Conservation (phyloP, 1,140 invertebrate genomes). For the Calosoma granatense region DNA sequence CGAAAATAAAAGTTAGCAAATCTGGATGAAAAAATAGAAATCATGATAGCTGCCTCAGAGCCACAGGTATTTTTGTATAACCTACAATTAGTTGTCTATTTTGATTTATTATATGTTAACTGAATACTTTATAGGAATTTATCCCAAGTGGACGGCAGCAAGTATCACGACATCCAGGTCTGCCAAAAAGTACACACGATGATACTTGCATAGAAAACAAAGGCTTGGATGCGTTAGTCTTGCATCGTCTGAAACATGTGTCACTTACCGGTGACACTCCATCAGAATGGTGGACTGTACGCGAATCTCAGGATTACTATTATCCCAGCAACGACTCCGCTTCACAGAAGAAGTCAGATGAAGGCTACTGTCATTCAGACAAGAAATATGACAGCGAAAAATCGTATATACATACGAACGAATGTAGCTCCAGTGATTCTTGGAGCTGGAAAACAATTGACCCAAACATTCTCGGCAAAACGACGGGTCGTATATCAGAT, state of each 20-base stretch:
- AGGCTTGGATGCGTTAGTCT: slow-evolving; percentile 46
- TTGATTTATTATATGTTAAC: background rate
- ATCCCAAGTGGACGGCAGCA: slow-evolving; percentile 78
- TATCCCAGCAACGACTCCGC: background rate
- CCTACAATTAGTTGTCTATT: slow-evolving; percentile 14
- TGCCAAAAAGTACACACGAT: slow-evolving; percentile 34
- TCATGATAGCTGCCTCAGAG: slow-evolving; percentile 71
- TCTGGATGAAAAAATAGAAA: slow-evolving; percentile 65
- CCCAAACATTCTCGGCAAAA: slow-evolving; percentile 6
- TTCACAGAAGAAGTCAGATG: slow-evolving; percentile 9
- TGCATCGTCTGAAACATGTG: slow-evolving; percentile 62
- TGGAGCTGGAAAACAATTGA: slow-evolving; percentile 13
- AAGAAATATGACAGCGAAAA: background rate
- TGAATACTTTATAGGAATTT: slow-evolving; percentile 57
- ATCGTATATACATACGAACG: background rate
- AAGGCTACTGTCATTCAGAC: slow-evolving; percentile 2
- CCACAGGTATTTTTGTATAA: slow-evolving; percentile 51
- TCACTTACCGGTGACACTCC: slow-evolving; percentile 50
- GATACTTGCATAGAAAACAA: slow-evolving; percentile 31
- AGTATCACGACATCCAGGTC: slow-evolving; percentile 65
- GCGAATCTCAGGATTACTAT: slow-evolving; percentile 34
- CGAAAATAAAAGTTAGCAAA: slow-evolving; percentile 35
- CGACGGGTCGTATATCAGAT: slow-evolving; percentile 1
- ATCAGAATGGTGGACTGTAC: slow-evolving; percentile 59
- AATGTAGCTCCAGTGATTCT: background rate